phyloP scores from a whole-genome alignment of 2,888 invertebrate species.

The Helicoverpa assulta region DNA sequence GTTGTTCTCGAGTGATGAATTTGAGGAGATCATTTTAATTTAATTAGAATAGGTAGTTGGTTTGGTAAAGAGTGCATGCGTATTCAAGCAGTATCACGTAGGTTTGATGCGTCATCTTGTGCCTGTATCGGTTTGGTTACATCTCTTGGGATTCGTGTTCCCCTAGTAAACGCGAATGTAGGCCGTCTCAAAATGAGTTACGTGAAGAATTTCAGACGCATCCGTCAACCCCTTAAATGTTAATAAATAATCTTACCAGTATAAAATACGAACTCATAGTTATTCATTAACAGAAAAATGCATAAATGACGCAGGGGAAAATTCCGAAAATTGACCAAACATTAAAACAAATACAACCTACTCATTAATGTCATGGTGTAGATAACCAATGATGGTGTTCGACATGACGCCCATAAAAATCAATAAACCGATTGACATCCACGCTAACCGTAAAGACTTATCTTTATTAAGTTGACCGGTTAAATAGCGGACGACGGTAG shows the following conservation, averaged over 20 bases:
- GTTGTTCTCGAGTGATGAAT: neutral
- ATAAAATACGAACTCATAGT: neutral
- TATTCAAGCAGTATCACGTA: conserved; percentile 1
- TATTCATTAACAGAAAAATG: too few relatives aligned
- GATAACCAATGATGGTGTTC: neutral
- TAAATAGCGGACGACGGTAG: conserved; percentile 10
- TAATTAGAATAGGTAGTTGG: neutral
- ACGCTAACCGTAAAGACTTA: conserved; percentile 8
- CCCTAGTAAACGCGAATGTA: conserved; percentile 33
- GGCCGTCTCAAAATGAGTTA: conserved; percentile 36
- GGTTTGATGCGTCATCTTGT: conserved; percentile 29
- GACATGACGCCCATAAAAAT: conserved; percentile 32
- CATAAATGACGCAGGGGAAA: too few relatives aligned
- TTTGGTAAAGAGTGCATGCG: neutral
- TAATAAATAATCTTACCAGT: conserved; percentile 37
- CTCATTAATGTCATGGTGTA: neutral
- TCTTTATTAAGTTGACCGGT: conserved; percentile 15
- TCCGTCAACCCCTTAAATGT: conserved; percentile 36
- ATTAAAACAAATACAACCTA: conserved; percentile 2
- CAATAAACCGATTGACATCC: conserved; percentile 26
- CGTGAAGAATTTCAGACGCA: conserved; percentile 33
- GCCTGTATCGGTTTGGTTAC: conserved; percentile 41
- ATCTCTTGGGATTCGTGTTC: conserved; percentile 35
- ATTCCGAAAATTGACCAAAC: neutral
- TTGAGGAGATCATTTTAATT: neutral